phyloP scores from a whole-genome alignment of 1,140 invertebrate genomes.

The Drosophila subpulchrella region DNA sequence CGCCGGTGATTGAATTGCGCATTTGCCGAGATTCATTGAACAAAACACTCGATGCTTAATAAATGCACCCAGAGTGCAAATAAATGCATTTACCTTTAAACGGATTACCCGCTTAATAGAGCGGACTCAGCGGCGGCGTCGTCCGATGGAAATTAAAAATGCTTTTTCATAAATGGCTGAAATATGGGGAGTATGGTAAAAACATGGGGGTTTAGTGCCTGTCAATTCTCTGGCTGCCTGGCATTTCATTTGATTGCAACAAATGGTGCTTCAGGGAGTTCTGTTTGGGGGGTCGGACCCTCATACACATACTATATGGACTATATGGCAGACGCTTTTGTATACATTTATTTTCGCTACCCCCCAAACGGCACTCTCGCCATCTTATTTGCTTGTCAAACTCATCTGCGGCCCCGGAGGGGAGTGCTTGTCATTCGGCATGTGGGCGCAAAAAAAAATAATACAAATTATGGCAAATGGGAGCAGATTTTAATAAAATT shows the following conservation, averaged over 20 bases:
- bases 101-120: constrained; percentile 69
- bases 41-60: constrained; percentile 51
- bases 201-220: constrained; percentile 34
- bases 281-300: not conserved
- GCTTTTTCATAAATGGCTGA: constrained; percentile 36
- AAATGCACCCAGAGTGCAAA: constrained; percentile 39
- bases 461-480: constrained; percentile 82
- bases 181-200: not conserved
- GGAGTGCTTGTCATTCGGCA: constrained; percentile 54
- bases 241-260: constrained; percentile 70
- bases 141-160: constrained; percentile 53
- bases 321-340: constrained; percentile 21
- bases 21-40: constrained; percentile 54
- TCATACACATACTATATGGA: not conserved
- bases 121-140: constrained; percentile 8
- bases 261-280: constrained; percentile 55
- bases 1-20: constrained; percentile 22
- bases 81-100: constrained; percentile 70
- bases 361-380: constrained; percentile 5
- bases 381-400: constrained; percentile 71
- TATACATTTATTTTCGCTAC: constrained; percentile 25
- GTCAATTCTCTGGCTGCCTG: constrained; percentile 60
- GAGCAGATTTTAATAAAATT: constrained; percentile 82
- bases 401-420: constrained; percentile 64
- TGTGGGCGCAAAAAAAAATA: constrained; percentile 48